Evolutionary conservation across 2,113 vertebrate species (phyloP).

Genomic region (Apaloderma vittatum): DNA sequence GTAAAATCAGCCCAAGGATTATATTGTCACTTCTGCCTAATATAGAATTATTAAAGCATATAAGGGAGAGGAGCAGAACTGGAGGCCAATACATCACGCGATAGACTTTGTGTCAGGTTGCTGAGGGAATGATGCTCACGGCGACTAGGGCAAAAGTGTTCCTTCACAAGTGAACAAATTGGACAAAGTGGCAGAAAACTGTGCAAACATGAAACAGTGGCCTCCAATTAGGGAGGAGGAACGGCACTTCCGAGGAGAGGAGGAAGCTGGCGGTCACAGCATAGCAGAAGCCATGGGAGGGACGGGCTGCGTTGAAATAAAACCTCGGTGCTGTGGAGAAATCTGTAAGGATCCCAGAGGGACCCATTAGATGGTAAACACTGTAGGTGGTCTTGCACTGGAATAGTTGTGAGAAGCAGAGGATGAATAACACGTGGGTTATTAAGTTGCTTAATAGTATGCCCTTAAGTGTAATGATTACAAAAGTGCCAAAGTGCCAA

Average conservation of each 20-base stretch:
- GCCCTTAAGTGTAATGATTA: conserved; percentile 9
- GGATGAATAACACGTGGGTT: neutral
- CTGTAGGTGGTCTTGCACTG: neutral
- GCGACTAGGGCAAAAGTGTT: neutral
- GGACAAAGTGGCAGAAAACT: neutral
- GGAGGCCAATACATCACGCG: conserved; percentile 25
- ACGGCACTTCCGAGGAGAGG: neutral
- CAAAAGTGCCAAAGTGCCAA: neutral
- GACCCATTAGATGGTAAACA: conserved; percentile 42
- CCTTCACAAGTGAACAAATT: neutral
- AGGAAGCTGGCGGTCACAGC: neutral
- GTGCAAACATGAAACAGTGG: neutral
- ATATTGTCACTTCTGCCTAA: conserved; percentile 55
- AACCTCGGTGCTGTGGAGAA: neutral
- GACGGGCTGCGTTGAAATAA: neutral
- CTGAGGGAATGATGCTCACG: neutral
- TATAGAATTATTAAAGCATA: conserved; percentile 53
- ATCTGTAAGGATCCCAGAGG: neutral
- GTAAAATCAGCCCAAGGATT: conserved; percentile 27
- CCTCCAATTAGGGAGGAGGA: neutral
- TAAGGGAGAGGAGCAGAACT: conserved; percentile 11
- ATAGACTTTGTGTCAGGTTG: conserved; percentile 59
- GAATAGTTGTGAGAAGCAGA: neutral
- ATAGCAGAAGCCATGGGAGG: neutral
- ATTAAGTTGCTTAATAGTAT: neutral